phyloP scores from a whole-genome alignment of 1,140 invertebrate species.

The Euura saliciscinereae region DNA sequence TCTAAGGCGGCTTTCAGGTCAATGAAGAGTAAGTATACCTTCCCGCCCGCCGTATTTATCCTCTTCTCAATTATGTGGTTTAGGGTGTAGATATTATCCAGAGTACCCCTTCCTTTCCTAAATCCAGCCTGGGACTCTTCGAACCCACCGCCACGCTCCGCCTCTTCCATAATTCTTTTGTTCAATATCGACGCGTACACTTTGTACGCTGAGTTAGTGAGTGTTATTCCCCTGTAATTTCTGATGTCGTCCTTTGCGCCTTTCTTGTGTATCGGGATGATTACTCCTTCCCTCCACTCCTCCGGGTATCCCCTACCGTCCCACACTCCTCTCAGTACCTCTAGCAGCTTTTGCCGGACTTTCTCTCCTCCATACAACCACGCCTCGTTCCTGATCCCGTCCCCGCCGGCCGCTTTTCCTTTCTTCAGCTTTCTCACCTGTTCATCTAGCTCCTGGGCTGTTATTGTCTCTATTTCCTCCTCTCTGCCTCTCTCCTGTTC shows the following conservation, averaged over 20 bases:
- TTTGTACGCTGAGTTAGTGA: no score
- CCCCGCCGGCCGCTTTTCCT: background rate
- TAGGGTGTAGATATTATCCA: background rate
- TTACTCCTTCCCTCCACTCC: no score
- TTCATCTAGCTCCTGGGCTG: constrained; percentile 12
- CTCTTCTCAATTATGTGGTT: constrained; percentile 8
- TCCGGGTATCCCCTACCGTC: no score
- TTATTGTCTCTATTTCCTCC: constrained; percentile 10
- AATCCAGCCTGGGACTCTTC: background rate
- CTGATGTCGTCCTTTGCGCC: no score
- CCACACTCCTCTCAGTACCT: no score
- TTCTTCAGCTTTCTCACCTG: background rate
- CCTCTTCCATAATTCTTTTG: background rate
- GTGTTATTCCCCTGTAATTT: no score
- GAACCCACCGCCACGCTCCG: constrained; percentile 5
- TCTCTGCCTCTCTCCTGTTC: constrained; percentile 12
- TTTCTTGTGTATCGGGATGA: no score
- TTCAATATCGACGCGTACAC: no score
- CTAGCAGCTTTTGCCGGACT: no score
- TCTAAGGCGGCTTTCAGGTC: no score
- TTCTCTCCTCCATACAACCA: background rate
- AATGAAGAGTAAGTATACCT: constrained; percentile 11
- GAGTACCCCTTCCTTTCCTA: no score
- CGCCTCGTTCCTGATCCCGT: no score
- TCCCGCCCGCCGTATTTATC: constrained; percentile 6